phyloP scores from a whole-genome alignment of 1,140 invertebrate species.

The Portunus trituberculatus region DNA sequence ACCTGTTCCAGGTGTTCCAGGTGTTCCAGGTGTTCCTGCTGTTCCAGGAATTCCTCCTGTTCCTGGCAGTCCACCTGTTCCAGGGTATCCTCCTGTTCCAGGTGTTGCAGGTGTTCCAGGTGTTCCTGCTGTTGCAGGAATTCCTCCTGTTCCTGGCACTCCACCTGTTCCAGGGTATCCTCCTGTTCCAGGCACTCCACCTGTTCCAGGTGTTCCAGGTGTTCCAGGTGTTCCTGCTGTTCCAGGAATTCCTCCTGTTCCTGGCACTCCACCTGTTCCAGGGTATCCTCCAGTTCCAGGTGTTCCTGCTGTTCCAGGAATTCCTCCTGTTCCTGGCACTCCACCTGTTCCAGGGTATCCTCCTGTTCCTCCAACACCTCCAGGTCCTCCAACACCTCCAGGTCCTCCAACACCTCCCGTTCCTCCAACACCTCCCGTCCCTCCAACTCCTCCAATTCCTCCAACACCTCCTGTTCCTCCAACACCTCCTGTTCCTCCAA shows the following conservation, averaged over 20 bases:
- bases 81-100: background rate
- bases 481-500: background rate
- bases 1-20: background rate
- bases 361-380: no score
- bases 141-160: background rate
- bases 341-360: background rate
- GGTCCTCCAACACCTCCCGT: no score
- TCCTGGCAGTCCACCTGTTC: background rate
- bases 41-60: constrained; percentile 5
- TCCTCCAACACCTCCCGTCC: background rate
- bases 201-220: background rate
- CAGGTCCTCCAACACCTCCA: no score
- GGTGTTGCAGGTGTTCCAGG: background rate
- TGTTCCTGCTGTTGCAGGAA: background rate
- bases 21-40: constrained; percentile 5
- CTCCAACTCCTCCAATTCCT: background rate
- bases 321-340: background rate
- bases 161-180: constrained; percentile 16
- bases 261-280: background rate
- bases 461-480: background rate
- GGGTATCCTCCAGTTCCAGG: constrained; percentile 32
- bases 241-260: background rate
- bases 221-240: background rate
- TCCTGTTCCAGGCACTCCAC: constrained; percentile 26
- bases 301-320: background rate